Conservation (phyloP, 2,888 invertebrate genomes). For the Athalia rosae region DNA sequence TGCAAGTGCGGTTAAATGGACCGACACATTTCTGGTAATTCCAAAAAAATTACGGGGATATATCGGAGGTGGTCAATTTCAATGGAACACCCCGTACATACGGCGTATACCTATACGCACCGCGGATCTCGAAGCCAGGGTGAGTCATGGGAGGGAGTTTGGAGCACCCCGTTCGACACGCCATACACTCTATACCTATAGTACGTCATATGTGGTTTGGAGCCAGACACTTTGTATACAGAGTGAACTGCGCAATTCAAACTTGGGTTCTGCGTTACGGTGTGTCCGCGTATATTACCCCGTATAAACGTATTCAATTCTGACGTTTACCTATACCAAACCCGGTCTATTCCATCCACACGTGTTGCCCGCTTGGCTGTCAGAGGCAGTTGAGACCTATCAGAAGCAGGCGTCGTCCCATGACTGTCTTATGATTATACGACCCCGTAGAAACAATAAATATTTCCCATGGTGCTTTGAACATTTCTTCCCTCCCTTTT, state of each 20-base stretch:
- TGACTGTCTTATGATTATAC: conserved; percentile 10
- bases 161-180: conserved; percentile 18
- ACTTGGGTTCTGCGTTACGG: background rate
- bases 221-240: background rate
- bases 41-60: too few species aligned
- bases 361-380: conserved; percentile 31
- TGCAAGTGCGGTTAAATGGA: too few species aligned
- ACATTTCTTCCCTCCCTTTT: background rate
- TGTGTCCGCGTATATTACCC: background rate
- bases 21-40: too few species aligned
- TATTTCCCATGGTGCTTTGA: conserved; percentile 41
- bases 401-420: conserved; percentile 3
- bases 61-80: too few species aligned
- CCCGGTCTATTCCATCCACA: conserved; percentile 1
- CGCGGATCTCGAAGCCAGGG: conserved; percentile 39
- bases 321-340: too few species aligned
- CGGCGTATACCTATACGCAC: background rate
- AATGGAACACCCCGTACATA: too few species aligned
- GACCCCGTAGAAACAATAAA: conserved; percentile 45
- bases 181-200: background rate
- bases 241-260: background rate
- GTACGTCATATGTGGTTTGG: background rate
- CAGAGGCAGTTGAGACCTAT: conserved; percentile 41
- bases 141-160: conserved; percentile 60
- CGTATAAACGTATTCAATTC: background rate